Conservation (phyloP, 1,140 invertebrate genomes). For the Caenorhabditis inopinata region DNA sequence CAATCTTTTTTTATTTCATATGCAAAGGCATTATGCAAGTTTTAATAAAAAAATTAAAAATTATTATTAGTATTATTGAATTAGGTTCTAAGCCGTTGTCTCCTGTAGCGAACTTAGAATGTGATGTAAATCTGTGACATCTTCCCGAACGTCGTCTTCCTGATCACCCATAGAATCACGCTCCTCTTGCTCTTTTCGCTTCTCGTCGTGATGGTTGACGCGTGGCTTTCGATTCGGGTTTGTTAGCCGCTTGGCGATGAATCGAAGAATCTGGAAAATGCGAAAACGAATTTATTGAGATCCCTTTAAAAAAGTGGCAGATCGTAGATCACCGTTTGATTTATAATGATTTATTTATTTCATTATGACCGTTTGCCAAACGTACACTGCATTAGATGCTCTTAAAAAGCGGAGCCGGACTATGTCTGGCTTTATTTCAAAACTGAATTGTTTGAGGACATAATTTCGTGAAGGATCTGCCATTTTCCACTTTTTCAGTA, state of each 20-base stretch:
- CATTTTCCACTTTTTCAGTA: no score
- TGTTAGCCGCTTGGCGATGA: conserved; percentile 37
- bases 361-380: no score
- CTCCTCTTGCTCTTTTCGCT: not conserved
- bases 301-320: no score
- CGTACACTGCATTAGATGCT: no score
- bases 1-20: not conserved
- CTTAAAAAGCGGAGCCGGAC: no score
- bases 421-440: no score
- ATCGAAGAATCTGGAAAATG: conserved; percentile 35
- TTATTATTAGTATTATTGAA: not conserved
- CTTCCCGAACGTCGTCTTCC: not conserved
- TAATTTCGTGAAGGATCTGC: no score
- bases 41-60: conserved; percentile 32
- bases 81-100: not conserved
- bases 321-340: no score
- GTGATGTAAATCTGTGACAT: not conserved
- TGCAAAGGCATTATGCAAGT: conserved; percentile 28
- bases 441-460: no score
- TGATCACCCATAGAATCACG: conserved; percentile 8
- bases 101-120: not conserved
- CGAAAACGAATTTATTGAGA: no score
- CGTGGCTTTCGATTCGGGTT: conserved; percentile 41
- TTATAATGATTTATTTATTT: no score
- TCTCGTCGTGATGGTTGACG: conserved; percentile 24